Evolutionary conservation across 1,140 invertebrate species (phyloP).

Genomic region (Zophobas atratus): DNA sequence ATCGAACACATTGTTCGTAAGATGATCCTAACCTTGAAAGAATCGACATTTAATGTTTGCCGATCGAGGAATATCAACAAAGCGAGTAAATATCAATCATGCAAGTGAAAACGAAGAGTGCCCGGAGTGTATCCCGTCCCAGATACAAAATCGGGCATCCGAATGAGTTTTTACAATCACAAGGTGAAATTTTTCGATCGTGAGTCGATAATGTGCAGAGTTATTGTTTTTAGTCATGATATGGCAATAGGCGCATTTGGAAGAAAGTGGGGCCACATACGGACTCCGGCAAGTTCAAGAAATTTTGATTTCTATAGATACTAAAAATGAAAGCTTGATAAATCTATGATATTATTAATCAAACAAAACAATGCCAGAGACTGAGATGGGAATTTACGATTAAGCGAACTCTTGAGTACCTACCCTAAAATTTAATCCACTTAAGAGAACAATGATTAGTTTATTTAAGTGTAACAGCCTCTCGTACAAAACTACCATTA

Average conservation of each 20-base stretch:
- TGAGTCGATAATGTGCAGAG: slow-evolving; percentile 24
- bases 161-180: slow-evolving; percentile 24
- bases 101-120: slow-evolving; percentile 24
- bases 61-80: not conserved
- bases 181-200: slow-evolving; percentile 33
- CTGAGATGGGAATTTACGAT: too few species aligned
- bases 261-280: not conserved
- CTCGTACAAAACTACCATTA: not conserved
- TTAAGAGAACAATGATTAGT: too few species aligned
- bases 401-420: too few species aligned
- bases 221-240: slow-evolving; percentile 14
- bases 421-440: too few species aligned
- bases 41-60: not conserved
- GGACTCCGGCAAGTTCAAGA: not conserved
- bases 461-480: not conserved
- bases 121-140: slow-evolving; percentile 25
- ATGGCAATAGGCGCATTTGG: not conserved
- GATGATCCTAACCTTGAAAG: not conserved
- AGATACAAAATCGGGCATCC: slow-evolving; percentile 5
- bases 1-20: slow-evolving; percentile 20
- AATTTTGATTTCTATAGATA: too few species aligned
- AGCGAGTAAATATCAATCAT: slow-evolving; percentile 21
- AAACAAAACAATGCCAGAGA: too few species aligned
- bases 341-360: too few species aligned
- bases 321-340: too few species aligned